These are phyloP conservation scores for Stichodactyla mertensii DNA, from an alignment of 64 coral and sea anemone species.

Conservation along the genomic window DNA sequence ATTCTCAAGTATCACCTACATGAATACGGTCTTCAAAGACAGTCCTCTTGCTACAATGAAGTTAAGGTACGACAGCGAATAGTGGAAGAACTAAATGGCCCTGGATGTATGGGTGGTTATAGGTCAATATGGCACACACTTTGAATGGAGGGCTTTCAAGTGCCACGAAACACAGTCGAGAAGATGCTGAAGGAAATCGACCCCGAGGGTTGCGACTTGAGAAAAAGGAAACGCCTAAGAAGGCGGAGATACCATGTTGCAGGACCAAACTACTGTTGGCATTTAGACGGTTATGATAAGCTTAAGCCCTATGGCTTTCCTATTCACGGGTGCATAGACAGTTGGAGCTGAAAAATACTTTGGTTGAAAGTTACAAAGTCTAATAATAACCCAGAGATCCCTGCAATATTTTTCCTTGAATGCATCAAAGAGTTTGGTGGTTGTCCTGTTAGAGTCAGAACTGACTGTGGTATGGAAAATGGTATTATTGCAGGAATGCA, in stretches of 20 bases:
- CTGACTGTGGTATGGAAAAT: constrained; percentile 43
- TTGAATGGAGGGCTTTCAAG: constrained; percentile 8
- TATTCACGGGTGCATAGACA: no score
- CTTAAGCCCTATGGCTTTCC: constrained; percentile 13
- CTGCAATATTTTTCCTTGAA: constrained; percentile 32
- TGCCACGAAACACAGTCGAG: not conserved
- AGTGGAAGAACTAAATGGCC: not conserved
- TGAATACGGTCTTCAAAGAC: constrained; percentile 13
- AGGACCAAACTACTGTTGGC: constrained; percentile 30
- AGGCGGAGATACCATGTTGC: constrained; percentile 5
- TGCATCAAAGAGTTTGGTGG: constrained; percentile 21
- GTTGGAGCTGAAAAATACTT: constrained; percentile 20
- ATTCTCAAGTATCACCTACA: constrained; percentile 15
- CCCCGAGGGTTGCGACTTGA: not conserved
- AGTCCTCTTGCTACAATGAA: not conserved
- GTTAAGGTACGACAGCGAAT: not conserved
- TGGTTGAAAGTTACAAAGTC: constrained; percentile 37
- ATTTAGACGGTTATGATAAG: constrained; percentile 21
- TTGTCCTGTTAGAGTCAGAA: constrained; percentile 29
- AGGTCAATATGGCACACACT: not conserved
- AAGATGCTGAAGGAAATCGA: not conserved
- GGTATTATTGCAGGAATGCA: constrained; percentile 28
- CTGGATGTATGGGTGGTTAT: no score
- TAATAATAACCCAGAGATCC: not conserved
- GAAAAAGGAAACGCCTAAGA: not conserved